Evolutionary conservation across 2,888 invertebrate species (phyloP), one percentile per base, ranked within the genome.

Genomic region (Hirtodrosophila histrioides): DNA sequence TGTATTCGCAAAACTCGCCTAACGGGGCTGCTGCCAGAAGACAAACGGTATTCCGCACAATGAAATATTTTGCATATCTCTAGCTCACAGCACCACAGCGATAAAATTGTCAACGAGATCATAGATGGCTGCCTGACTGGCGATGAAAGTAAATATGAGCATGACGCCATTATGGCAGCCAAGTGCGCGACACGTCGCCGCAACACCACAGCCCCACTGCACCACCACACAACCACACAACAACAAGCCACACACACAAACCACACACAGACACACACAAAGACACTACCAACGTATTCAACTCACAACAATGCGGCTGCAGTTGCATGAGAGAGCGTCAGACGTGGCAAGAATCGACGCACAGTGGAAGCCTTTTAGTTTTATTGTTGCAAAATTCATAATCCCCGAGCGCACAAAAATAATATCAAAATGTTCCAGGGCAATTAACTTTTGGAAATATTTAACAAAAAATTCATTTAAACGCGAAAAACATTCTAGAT

Each of bases 61-160:
- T 79, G 80, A 85, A 88, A 85, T 88, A 81, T 67, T 86, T 85
- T 86, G 87, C 86, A 88, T 88, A 88, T 81, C 78, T 78, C 56
- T 35, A 29, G 68, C 77, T 63, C 67, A 50, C 82, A 81, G 75
- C 73, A 65, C 37, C 66, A 69, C 58, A 55, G 54, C 86, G 83
- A 86, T 88, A 80, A 88, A 89, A 85, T 88, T 89, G 88, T 89
- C 89, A 89, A 86, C 86, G 76, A 85, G 85, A 75, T 86, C 83
- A 80, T 86, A 86, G 84, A 79, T 72, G 78, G 72, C 76, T 80
- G 75, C 61, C 75, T 68, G 75, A 31, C 31, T 31, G 31, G 31
- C 84, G 82, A 78, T 86, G 85, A 83, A 86, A 86, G 87, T 88
- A 87, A 82, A 88, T 86, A 82, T 78, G 83, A 87, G 85, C 76